Evolutionary conservation across 2,888 invertebrate species (phyloP).

Genomic region (Crioceris asparagi): DNA sequence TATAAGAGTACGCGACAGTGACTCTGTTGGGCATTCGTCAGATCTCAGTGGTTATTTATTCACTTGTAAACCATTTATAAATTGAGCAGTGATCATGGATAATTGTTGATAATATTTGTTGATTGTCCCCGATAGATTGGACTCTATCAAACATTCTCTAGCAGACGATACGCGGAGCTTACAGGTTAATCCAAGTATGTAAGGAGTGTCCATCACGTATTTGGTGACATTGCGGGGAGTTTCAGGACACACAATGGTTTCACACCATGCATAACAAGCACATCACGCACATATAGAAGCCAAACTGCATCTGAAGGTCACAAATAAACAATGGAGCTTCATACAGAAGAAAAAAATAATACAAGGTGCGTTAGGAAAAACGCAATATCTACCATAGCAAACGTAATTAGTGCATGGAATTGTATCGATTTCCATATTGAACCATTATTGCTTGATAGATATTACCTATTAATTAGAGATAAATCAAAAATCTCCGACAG

Average conservation of each 20-base stretch:
- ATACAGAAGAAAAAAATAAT: too few relatives aligned
- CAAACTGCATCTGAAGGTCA: constrained; percentile 28
- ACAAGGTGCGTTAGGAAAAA: too few relatives aligned
- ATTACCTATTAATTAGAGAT: too few relatives aligned
- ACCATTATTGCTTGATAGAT: too few relatives aligned
- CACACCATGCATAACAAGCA: constrained; percentile 33
- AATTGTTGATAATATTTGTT: not conserved
- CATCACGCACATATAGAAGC: constrained; percentile 27
- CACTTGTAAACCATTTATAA: not conserved
- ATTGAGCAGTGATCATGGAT: not conserved
- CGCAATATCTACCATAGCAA: too few relatives aligned
- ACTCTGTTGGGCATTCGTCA: not conserved
- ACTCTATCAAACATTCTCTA: constrained; percentile 10
- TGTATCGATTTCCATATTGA: too few relatives aligned
- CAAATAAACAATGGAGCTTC: constrained; percentile 10
- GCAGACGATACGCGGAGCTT: too few relatives aligned
- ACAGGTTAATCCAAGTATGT: constrained; percentile 31
- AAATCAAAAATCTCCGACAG: too few relatives aligned
- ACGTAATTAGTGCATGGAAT: too few relatives aligned
- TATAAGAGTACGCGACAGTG: not conserved
- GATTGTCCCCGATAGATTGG: constrained; percentile 6
- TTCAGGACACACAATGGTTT: constrained; percentile 33
- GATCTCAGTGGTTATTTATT: not conserved
- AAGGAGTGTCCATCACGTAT: constrained; percentile 40
- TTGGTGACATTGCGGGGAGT: constrained; percentile 39